Evolutionary conservation across 37 sponge, comb jelly and placozoan genomes (phyloP).

Genomic region (Petrosia ficiformis): DNA sequence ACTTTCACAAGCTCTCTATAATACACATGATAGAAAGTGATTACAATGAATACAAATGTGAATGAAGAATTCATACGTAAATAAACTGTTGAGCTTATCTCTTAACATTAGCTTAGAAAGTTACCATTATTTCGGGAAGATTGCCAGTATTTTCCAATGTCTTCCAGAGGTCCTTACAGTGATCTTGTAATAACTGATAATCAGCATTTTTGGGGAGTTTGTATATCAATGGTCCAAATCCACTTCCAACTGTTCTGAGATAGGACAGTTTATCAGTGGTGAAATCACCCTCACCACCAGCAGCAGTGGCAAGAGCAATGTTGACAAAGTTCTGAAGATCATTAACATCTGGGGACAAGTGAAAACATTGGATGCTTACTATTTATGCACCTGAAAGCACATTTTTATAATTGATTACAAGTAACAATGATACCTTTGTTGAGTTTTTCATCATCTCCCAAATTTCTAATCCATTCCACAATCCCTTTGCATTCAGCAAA

Average conservation of each 20-base stretch:
- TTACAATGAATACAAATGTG: background rate
- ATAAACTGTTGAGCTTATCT: too few species aligned
- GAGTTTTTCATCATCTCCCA: slow-evolving; percentile 11
- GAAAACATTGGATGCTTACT: background rate
- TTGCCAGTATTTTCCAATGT: slow-evolving; percentile 11
- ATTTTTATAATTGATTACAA: background rate
- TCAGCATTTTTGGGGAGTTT: background rate
- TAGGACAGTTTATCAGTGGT: slow-evolving; percentile 37
- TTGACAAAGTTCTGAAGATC: slow-evolving; percentile 45
- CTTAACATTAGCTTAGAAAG: background rate
- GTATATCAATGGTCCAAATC: slow-evolving; percentile 43
- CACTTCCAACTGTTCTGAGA: slow-evolving; percentile 39
- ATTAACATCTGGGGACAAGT: slow-evolving; percentile 19
- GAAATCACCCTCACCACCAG: slow-evolving; percentile 50
- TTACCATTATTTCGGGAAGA: slow-evolving; percentile 35
- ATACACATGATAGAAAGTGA: background rate
- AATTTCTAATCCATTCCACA: slow-evolving; percentile 16
- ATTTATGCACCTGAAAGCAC: background rate
- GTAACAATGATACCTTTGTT: too few species aligned
- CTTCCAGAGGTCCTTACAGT: slow-evolving; percentile 24
- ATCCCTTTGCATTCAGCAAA: slow-evolving; percentile 22
- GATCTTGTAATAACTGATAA: background rate
- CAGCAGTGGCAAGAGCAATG: slow-evolving; percentile 53
- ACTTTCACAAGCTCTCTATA: background rate
- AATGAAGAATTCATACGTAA: too few species aligned